A percentile compares a stretch with the other conserved stretches of the same genome.
Evolutionary conservation across 2,888 invertebrate species (phyloP).

Genomic region (Aphidius colemani): DNA sequence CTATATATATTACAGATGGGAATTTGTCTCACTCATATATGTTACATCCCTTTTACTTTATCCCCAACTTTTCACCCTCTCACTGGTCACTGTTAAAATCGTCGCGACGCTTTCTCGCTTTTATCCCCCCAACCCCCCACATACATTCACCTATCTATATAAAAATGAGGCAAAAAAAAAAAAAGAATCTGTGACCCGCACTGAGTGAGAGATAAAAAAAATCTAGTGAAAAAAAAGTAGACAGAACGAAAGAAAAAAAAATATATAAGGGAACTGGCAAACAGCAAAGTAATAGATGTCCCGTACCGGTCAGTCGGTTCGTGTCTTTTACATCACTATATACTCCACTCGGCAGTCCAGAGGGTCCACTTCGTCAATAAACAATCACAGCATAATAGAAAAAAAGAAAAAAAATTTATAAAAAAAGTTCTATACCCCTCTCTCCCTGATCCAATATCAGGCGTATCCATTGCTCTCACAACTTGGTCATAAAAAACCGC

Average conservation of each 20-base stretch:
- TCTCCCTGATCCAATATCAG: too few relatives aligned
- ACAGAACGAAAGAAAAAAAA: not conserved
- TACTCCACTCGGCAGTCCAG: slow-evolving; percentile 32
- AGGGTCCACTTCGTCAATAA: slow-evolving; percentile 60
- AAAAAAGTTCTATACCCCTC: too few relatives aligned
- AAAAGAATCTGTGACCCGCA: slow-evolving; percentile 4
- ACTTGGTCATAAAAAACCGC: slow-evolving; percentile 7
- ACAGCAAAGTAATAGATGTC: slow-evolving; percentile 60
- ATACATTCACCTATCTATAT: slow-evolving; percentile 24
- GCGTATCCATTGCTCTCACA: too few relatives aligned
- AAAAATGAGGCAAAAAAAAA: not conserved
- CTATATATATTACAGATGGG: too few relatives aligned
- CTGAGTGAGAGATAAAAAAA: too few relatives aligned
- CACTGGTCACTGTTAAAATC: slow-evolving; percentile 19
- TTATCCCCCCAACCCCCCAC: slow-evolving; percentile 27
- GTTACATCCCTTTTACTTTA: not conserved
- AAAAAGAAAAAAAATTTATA: slow-evolving; percentile 36
- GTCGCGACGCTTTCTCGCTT: slow-evolving; percentile 28
- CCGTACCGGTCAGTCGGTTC: slow-evolving; percentile 35
- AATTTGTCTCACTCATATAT: too few relatives aligned
- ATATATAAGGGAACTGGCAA: slow-evolving; percentile 38
- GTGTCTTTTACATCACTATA: slow-evolving; percentile 12
- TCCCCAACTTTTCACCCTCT: slow-evolving; percentile 27
- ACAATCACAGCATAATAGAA: slow-evolving; percentile 59
- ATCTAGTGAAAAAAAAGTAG: not conserved